Percentiles rank a stretch among this genome's conserved stretches.
Evolutionary conservation across 2,113 vertebrate species (phyloP).

Genomic region (Corydoras sp.): DNA sequence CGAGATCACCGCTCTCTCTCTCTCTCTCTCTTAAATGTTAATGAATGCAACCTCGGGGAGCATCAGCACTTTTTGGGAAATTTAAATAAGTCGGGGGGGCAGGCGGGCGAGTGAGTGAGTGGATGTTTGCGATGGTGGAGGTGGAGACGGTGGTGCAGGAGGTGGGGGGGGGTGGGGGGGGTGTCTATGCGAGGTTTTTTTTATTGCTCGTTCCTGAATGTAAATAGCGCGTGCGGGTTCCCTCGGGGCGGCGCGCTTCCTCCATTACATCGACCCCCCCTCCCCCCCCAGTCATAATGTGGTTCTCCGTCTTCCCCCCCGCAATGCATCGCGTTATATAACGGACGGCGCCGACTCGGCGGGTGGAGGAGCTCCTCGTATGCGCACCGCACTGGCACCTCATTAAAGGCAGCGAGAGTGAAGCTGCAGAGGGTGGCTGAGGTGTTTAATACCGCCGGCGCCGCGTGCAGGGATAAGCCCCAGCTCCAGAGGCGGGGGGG

Average conservation of each 20-base stretch:
- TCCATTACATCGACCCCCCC: neutral
- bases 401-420: constrained; percentile 13
- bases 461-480: neutral
- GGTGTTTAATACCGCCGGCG: constrained; percentile 27
- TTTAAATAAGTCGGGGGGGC: neutral
- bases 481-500: neutral
- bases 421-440: constrained; percentile 16
- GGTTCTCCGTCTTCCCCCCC: neutral
- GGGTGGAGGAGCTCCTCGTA: neutral
- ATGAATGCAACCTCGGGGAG: constrained; percentile 31
- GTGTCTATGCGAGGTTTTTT: neutral
- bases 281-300: neutral
- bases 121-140: neutral
- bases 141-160: too few species aligned
- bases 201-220: neutral
- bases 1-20: neutral
- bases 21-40: constrained; percentile 31
- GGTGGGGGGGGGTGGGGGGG: too few species aligned
- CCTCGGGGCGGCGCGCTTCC: neutral
- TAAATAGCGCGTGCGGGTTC: constrained; percentile 9
- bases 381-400: constrained; percentile 8
- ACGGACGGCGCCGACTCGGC: neutral
- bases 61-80: constrained; percentile 27
- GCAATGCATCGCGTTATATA: neutral
- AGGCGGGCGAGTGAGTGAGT: neutral